Evolutionary conservation across 2,888 invertebrate genomes (phyloP).

Genomic region (Clepsis dumicolana): DNA sequence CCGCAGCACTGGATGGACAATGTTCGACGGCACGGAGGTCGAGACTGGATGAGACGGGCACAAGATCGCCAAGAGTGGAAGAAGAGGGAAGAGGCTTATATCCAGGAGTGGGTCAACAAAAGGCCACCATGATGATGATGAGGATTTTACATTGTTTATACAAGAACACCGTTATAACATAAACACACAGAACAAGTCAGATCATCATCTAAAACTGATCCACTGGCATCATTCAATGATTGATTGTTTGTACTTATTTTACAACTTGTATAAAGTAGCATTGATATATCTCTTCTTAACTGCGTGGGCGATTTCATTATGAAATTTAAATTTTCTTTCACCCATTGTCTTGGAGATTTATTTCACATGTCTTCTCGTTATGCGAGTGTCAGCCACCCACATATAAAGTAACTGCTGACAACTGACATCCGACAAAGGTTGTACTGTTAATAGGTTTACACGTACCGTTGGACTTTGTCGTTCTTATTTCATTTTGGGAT

Average conservation of each 20-base stretch:
- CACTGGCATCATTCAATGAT: background rate
- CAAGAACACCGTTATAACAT: background rate
- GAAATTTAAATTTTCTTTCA: slow-evolving; percentile 42
- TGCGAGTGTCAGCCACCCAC: slow-evolving; percentile 25
- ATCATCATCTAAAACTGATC: background rate
- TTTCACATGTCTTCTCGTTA: slow-evolving; percentile 21
- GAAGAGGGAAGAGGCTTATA: too few species aligned
- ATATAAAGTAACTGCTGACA: slow-evolving; percentile 19
- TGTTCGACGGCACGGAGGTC: too few species aligned
- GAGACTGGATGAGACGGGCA: too few species aligned
- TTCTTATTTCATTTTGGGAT: too few species aligned
- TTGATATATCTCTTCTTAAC: slow-evolving; percentile 33
- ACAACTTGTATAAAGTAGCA: slow-evolving; percentile 27
- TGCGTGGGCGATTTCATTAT: slow-evolving; percentile 41
- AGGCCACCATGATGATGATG: background rate
- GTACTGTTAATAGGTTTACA: background rate
- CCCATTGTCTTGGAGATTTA: slow-evolving; percentile 42
- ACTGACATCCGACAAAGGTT: slow-evolving; percentile 3
- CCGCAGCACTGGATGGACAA: too few species aligned
- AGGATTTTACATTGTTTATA: background rate
- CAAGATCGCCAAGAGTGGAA: too few species aligned
- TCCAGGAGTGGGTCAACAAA: too few species aligned
- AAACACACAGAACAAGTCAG: background rate
- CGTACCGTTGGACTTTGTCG: background rate
- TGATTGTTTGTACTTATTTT: slow-evolving; percentile 8